These are phyloP conservation scores for Apis cerana DNA, from an alignment of 1,140 invertebrate species.

Conservation along the genomic window DNA sequence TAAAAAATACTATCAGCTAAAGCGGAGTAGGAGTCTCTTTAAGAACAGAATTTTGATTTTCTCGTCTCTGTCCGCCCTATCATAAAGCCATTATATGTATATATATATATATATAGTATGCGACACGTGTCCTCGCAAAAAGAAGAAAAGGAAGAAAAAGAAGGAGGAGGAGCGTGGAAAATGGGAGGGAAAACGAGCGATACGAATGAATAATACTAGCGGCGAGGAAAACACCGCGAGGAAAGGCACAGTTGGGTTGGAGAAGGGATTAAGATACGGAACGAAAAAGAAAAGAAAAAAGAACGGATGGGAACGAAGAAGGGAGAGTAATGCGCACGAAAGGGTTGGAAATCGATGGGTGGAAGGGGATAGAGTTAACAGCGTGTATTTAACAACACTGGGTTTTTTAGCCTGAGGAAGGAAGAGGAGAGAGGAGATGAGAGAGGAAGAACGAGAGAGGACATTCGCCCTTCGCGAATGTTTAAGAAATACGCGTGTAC, in stretches of 20 bases:
- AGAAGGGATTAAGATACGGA: slow-evolving; percentile 21
- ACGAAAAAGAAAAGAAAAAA: neutral
- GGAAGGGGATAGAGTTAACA: slow-evolving; percentile 44
- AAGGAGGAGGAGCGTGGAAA: neutral
- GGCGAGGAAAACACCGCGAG: neutral
- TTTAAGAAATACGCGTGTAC: slow-evolving; percentile 61
- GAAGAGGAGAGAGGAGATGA: too few species aligned
- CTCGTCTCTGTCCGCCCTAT: too few species aligned
- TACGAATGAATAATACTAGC: neutral
- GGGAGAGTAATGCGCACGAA: neutral
- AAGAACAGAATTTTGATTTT: too few species aligned
- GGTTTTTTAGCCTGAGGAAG: slow-evolving; percentile 55
- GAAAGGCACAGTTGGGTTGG: neutral
- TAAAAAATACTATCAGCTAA: too few species aligned
- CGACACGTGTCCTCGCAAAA: too few species aligned
- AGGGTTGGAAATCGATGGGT: neutral
- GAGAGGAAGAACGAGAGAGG: neutral
- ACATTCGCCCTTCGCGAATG: slow-evolving; percentile 27
- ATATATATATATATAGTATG: too few species aligned
- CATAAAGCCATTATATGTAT: too few species aligned
- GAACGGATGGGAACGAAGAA: neutral
- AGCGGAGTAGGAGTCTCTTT: too few species aligned
- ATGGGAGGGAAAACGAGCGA: slow-evolving; percentile 1
- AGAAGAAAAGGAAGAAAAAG: neutral
- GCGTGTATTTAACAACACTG: slow-evolving; percentile 64